Percentiles rank a stretch among this genome's conserved stretches.
phyloP scores from a whole-genome alignment of 2,113 vertebrate species.

The Barbus barbus region DNA sequence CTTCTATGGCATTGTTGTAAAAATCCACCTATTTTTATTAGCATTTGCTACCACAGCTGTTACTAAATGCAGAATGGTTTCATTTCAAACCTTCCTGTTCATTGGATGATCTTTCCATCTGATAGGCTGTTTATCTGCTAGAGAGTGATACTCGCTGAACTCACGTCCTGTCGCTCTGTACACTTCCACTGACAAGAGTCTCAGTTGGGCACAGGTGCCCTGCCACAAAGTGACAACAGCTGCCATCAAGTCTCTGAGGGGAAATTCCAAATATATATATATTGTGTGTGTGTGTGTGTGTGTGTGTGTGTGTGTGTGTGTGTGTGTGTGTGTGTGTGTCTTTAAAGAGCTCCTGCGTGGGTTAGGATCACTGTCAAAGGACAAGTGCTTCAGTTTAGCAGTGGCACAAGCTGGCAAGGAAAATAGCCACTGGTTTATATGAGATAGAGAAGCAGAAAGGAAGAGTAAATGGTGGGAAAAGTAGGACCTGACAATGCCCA shows the following conservation, averaged over 20 bases:
- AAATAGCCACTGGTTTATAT: constrained; percentile 18
- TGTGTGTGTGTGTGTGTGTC: constrained; percentile 5
- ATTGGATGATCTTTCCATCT: constrained; percentile 16
- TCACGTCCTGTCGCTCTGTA: background rate
- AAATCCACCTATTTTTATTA: background rate
- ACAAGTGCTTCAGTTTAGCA: constrained; percentile 44
- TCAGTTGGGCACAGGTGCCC: constrained; percentile 36
- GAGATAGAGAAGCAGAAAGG: background rate
- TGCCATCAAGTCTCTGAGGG: constrained; percentile 26
- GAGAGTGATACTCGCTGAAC: background rate
- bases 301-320: background rate
- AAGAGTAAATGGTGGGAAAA: constrained; percentile 31
- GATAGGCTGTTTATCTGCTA: background rate
- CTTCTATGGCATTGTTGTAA: background rate
- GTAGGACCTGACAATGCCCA: constrained; percentile 40
- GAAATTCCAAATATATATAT: constrained; percentile 4
- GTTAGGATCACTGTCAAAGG: constrained; percentile 35
- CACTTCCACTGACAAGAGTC: constrained; percentile 36
- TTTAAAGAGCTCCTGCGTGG: constrained; percentile 7
- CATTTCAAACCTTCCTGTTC: background rate
- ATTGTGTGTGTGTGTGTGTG: background rate
- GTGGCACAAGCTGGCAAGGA: constrained; percentile 27
- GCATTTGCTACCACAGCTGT: background rate
- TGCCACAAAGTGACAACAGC: constrained; percentile 35
- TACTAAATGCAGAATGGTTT: background rate